phyloP scores from a whole-genome alignment of 2,797 vertebrate genomes.

The Sitta carolinensis region DNA sequence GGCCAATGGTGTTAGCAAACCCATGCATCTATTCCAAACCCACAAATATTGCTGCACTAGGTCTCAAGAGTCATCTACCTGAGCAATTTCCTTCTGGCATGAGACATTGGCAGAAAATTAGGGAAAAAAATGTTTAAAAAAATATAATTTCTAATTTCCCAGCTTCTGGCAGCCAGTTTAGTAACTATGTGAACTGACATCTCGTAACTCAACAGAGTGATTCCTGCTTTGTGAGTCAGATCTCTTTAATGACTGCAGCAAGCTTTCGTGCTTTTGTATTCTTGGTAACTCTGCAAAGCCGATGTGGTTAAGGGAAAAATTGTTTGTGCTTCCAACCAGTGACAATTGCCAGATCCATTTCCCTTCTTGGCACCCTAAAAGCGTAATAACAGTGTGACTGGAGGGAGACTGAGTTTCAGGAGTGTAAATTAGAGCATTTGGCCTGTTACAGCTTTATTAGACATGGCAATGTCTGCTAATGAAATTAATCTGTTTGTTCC shows the following conservation, averaged over 20 bases:
- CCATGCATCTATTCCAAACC: neutral
- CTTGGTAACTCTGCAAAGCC: conserved; percentile 3
- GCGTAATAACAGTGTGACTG: neutral
- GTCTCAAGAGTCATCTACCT: neutral
- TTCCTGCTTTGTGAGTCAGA: conserved; percentile 23
- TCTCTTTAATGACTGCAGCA: neutral
- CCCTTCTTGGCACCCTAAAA: conserved; percentile 36
- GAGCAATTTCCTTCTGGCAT: neutral
- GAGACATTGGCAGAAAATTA: neutral
- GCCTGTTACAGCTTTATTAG: conserved; percentile 29
- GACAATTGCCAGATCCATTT: conserved; percentile 54
- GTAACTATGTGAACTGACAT: conserved; percentile 5
- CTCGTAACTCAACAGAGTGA: neutral
- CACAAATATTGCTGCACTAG: neutral
- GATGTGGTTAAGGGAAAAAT: neutral
- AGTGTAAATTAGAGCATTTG: conserved; percentile 30
- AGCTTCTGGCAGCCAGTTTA: neutral
- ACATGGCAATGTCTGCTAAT: conserved; percentile 16
- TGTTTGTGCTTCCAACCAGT: conserved; percentile 8
- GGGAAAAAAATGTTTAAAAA: neutral
- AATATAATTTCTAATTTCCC: neutral
- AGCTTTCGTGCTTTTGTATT: neutral
- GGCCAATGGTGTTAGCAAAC: neutral
- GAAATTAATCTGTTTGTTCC: conserved; percentile 45
- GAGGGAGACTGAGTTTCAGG: conserved; percentile 26